phyloP scores from a whole-genome alignment of 2,113 vertebrate genomes.

The Coreoperca whiteheadi region DNA sequence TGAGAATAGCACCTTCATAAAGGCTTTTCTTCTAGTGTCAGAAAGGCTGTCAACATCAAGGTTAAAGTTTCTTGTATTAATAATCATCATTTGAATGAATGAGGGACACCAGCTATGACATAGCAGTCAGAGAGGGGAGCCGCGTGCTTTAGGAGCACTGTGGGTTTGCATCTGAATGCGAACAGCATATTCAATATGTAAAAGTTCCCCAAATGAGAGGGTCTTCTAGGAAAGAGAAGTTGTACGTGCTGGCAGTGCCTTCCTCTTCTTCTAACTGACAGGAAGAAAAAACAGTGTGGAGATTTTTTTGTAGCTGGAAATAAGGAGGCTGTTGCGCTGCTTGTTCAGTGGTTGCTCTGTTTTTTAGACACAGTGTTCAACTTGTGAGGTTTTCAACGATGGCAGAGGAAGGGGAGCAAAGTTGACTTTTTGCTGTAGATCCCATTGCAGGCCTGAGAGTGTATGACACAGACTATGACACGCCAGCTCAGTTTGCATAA shows the following conservation, averaged over 20 bases:
- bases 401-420: neutral
- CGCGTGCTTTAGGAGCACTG: neutral
- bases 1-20: neutral
- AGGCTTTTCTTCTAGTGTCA: no score
- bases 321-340: neutral
- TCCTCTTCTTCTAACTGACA: no score
- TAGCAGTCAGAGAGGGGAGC: neutral
- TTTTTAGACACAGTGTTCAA: conserved; percentile 4
- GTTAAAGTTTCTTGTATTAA: neutral
- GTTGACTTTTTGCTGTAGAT: conserved; percentile 5
- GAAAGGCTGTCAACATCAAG: neutral
- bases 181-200: neutral
- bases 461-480: neutral
- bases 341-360: neutral
- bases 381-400: neutral
- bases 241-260: no score
- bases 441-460: neutral
- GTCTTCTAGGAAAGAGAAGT: neutral
- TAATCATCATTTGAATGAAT: neutral
- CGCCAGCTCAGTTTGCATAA: neutral
- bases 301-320: neutral
- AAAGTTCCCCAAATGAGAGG: neutral
- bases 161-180: neutral
- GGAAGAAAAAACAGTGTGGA: neutral
- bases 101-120: neutral